Base-by-base conservation (phyloP, 2,113 vertebrate genomes). In the Paradoxurus hermaphroditus region DNA sequence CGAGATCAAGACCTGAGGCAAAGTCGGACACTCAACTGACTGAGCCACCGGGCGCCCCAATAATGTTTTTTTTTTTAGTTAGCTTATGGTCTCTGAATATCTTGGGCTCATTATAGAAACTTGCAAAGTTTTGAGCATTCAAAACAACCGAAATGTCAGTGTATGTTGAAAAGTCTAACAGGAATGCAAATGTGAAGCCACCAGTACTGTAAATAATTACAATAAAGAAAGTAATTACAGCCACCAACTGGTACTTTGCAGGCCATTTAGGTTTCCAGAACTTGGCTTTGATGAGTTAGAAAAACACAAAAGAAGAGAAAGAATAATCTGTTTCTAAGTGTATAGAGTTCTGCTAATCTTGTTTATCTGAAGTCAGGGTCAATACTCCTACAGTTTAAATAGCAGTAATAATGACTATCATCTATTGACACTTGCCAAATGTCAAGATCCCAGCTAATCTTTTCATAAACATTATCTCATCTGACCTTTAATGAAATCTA, bases 161-260 rank as follows among this genome's bases (percentile, higher is more conserved):
- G 46, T 8, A 88, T 25, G 84, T 65, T 75, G 83, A 86, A 86
- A 84, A 79, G 59, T 72, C 85, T 79, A 59, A 92, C 72, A 95
- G 70, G 75, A 93, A 88, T 83, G 75, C n/a, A 91, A 94, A 85
- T 79, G 7, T 62, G 36, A 94, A 94, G 13, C 44, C 75, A 36
- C 27, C 27, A 34, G 41, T 79, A 41, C 31, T 88, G 63, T 93
- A 86, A 90, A 85, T 78, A 94, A 96, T 84, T 94, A 94, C 46
- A 95, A 68, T 85, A 90, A 95, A 78, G 75, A 87, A 73, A 87
- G 77, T 39, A 94, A 73, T 97, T 67, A 51, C 11, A 85, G 7
- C 31, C 12, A 46, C 63, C 63, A 73, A 87, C 51, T 84, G 56
- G 16, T 25, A 44, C 86, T 91, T 77, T 75, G 59, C 56, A 92